phyloP scores from a whole-genome alignment of 2,888 invertebrate genomes.

The Ormyrus nitidulus region DNA sequence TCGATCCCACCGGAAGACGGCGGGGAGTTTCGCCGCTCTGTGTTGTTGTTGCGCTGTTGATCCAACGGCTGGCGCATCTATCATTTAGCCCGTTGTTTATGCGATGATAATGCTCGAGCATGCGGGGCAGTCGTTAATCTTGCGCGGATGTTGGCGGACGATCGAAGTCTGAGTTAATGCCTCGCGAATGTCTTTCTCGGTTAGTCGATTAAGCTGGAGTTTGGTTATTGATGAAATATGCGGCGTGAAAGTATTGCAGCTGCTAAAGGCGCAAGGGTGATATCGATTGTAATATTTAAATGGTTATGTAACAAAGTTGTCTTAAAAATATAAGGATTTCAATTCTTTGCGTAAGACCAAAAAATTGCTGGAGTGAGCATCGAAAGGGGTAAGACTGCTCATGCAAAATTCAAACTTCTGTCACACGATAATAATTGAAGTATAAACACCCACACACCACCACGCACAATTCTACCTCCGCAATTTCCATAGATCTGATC shows the following conservation, averaged over 20 bases:
- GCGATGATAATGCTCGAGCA: constrained; percentile 6
- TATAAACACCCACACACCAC: constrained; percentile 6
- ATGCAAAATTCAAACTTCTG: constrained; percentile 25
- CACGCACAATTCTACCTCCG: neutral
- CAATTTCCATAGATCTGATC: constrained; percentile 20
- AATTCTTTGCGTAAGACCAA: too few relatives aligned
- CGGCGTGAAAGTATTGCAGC: too few relatives aligned
- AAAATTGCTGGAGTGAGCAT: neutral
- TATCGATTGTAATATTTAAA: neutral
- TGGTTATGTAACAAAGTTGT: too few relatives aligned
- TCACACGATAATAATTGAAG: constrained; percentile 13
- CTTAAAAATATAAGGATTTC: too few relatives aligned
- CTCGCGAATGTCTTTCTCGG: too few relatives aligned
- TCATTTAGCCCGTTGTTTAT: constrained; percentile 29
- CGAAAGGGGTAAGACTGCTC: constrained; percentile 18
- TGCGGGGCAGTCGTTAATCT: neutral
- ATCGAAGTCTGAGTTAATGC: too few relatives aligned
- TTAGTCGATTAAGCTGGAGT: too few relatives aligned
- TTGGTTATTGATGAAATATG: too few relatives aligned
- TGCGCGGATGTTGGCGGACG: neutral
- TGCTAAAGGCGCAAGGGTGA: neutral
- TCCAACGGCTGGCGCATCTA: constrained; percentile 12
- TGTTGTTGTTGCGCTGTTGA: neutral
- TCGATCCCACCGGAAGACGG: neutral
- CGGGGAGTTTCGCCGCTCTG: too few relatives aligned